These are phyloP conservation scores for Proctacanthus coquilletti DNA, from an alignment of 1,140 invertebrate species.

Conservation along the genomic window DNA sequence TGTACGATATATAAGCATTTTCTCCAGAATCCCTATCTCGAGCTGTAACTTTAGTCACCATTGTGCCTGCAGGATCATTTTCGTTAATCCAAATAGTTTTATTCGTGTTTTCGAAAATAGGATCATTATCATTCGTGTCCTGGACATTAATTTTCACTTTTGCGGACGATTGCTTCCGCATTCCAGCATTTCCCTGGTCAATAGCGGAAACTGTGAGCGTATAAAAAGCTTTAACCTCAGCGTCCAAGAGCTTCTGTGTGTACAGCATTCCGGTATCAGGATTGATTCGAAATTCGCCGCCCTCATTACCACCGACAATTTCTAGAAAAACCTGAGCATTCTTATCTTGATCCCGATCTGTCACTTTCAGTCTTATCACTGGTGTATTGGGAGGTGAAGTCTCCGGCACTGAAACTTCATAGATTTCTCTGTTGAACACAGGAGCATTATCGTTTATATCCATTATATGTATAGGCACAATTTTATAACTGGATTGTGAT, in stretches of 20 bases:
- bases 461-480: slow-evolving; percentile 56
- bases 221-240: slow-evolving; percentile 76
- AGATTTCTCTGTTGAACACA: slow-evolving; percentile 75
- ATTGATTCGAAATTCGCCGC: slow-evolving; percentile 74
- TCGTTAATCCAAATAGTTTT: slow-evolving; percentile 58
- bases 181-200: slow-evolving; percentile 72
- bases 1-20: slow-evolving; percentile 90
- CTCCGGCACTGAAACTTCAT: slow-evolving; percentile 77
- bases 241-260: slow-evolving; percentile 69
- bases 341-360: slow-evolving; percentile 64
- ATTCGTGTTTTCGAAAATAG: slow-evolving; percentile 59
- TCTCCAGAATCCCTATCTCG: slow-evolving; percentile 81
- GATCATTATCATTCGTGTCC: slow-evolving; percentile 87
- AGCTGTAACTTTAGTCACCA: slow-evolving; percentile 67
- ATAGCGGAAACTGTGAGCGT: slow-evolving; percentile 81
- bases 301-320: slow-evolving; percentile 85
- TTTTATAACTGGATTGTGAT: slow-evolving; percentile 53
- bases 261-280: slow-evolving; percentile 79
- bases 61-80: slow-evolving; percentile 71
- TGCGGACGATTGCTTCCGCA: slow-evolving; percentile 69
- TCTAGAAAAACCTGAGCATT: slow-evolving; percentile 73
- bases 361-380: slow-evolving; percentile 70
- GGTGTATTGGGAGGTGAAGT: slow-evolving; percentile 77
- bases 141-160: slow-evolving; percentile 77
- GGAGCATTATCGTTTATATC: slow-evolving; percentile 76